Evolutionary conservation across 2,797 vertebrate species (phyloP).

Genomic region (Oryzias dopingdopingensis): DNA sequence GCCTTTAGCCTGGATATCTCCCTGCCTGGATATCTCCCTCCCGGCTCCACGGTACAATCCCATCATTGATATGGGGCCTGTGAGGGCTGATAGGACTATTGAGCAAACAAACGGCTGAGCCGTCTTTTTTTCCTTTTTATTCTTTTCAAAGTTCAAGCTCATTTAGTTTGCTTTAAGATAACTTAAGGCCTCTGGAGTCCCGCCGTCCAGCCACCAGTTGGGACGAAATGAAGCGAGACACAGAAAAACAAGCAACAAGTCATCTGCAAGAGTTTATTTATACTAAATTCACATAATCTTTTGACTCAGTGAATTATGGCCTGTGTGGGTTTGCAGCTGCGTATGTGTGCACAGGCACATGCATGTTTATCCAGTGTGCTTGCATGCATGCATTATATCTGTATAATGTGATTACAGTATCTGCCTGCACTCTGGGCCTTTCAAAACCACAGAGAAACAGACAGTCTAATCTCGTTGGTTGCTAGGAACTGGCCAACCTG

Average conservation of each 20-base stretch:
- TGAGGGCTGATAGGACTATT: constrained; percentile 6
- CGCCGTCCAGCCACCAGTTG: neutral
- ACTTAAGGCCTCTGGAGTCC: too few species aligned
- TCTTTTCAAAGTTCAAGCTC: constrained; percentile 3
- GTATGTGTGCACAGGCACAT: constrained; percentile 22
- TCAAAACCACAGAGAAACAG: constrained; percentile 58
- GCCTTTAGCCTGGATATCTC: constrained; percentile 8
- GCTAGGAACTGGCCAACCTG: constrained; percentile 61
- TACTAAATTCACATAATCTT: constrained; percentile 9
- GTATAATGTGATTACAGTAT: constrained; percentile 63
- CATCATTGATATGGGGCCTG: constrained; percentile 11
- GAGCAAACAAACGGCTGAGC: constrained; percentile 24
- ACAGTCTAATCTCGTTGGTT: constrained; percentile 69
- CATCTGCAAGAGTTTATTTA: constrained; percentile 7
- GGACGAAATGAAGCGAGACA: neutral
- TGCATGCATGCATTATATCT: constrained; percentile 58
- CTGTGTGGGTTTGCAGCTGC: neutral
- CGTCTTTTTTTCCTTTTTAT: neutral
- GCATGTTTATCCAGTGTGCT: constrained; percentile 47
- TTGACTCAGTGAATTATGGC: constrained; percentile 14
- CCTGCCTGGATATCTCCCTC: constrained; percentile 10
- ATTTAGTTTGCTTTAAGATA: too few species aligned
- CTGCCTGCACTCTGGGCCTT: constrained; percentile 54
- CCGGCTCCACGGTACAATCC: constrained; percentile 4
- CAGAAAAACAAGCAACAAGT: neutral